These are phyloP conservation scores for Lepidotrigona ventralis DNA, from an alignment of 1,140 invertebrate genomes.

Conservation along the genomic window DNA sequence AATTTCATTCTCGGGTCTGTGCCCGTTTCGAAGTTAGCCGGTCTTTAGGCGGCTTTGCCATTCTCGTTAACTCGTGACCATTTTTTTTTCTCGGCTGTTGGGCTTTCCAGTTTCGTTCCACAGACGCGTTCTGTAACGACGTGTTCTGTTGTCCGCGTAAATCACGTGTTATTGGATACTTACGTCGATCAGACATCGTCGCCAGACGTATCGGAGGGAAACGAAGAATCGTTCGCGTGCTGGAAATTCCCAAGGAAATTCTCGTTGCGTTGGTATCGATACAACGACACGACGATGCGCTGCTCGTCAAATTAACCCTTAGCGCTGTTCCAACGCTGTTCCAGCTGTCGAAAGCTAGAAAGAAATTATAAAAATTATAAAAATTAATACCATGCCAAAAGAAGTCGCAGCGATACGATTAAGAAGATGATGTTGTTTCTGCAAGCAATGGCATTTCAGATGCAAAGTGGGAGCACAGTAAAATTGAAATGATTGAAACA, in stretches of 20 bases:
- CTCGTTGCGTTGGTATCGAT: background rate
- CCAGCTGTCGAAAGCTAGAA: too few relatives aligned
- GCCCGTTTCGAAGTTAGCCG: too few relatives aligned
- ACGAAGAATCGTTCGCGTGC: conserved; percentile 49
- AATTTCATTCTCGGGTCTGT: too few relatives aligned
- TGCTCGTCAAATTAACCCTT: background rate
- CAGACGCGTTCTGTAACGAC: background rate
- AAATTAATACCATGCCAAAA: too few relatives aligned
- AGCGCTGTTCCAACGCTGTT: too few relatives aligned
- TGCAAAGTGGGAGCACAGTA: too few relatives aligned
- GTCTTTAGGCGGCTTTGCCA: too few relatives aligned
- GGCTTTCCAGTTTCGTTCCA: background rate
- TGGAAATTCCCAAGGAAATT: conserved; percentile 57
- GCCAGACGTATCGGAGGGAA: conserved; percentile 49
- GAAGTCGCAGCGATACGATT: too few relatives aligned
- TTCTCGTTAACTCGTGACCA: background rate
- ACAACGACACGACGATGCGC: background rate
- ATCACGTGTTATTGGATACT: conserved; percentile 63
- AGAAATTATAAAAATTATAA: too few relatives aligned
- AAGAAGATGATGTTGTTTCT: too few relatives aligned
- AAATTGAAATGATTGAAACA: too few relatives aligned
- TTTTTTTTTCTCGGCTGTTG: background rate
- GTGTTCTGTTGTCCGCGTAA: conserved; percentile 38
- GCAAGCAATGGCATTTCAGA: too few relatives aligned
- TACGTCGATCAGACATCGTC: conserved; percentile 56